Percentiles rank a stretch among this genome's conserved stretches.
phyloP scores from a whole-genome alignment of 2,797 vertebrate genomes.

The Anniella stebbinsi region DNA sequence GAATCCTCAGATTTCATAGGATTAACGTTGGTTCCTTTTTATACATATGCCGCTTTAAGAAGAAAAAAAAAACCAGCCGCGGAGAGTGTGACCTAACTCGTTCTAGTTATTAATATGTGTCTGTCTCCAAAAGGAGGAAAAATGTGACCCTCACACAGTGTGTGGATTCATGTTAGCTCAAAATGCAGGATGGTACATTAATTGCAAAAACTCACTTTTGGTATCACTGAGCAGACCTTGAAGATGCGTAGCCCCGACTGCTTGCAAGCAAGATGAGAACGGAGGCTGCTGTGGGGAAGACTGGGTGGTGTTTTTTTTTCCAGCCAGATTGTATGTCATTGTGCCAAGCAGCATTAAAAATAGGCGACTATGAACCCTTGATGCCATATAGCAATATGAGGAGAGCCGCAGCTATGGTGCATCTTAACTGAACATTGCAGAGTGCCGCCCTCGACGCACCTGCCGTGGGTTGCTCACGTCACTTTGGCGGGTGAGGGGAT shows the following conservation, averaged over 20 bases:
- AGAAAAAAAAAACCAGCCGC: fast-evolving
- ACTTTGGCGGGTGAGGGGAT: background rate
- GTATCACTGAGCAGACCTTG: background rate
- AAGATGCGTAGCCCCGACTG: background rate
- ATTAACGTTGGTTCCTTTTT: constrained; percentile 20
- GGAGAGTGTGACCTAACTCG: background rate
- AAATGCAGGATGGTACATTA: background rate
- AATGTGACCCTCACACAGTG: background rate
- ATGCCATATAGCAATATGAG: background rate
- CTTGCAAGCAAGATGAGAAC: background rate
- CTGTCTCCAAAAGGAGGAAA: background rate
- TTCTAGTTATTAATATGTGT: background rate
- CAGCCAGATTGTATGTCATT: background rate
- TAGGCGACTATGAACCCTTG: background rate
- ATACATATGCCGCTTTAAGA: background rate
- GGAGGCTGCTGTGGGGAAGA: background rate
- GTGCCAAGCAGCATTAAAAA: background rate
- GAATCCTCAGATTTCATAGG: constrained; percentile 25
- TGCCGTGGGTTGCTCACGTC: background rate
- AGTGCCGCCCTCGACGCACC: too few species aligned
- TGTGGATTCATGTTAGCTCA: background rate
- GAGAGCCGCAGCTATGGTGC: background rate
- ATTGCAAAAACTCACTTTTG: constrained; percentile 1
- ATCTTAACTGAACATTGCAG: background rate
- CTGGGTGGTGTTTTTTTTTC: background rate